Base-by-base conservation (phyloP, 92 coral and sea anemone species). In the Zoanthus solanderi region DNA sequence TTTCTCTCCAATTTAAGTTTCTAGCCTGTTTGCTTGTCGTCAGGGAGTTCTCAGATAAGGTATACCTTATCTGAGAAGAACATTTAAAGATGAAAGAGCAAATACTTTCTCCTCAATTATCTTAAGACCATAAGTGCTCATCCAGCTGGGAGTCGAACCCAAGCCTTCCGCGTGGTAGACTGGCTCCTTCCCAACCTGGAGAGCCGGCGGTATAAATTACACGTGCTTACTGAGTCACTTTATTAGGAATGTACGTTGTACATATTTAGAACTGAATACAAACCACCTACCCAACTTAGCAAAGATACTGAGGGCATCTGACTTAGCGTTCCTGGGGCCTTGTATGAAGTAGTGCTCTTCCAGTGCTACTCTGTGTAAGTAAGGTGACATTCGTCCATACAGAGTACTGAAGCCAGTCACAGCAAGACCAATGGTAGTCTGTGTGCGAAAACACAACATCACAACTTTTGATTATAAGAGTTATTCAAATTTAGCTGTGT, bases 341-440 rank as follows among this genome's bases (percentile, higher is more conserved):
- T 89, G 94, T 14, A 94, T 47, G 13, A 94, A 90, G 83, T 94
- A 94, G 83, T 94, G 95, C 58, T 94, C 98, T 73, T 92, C 98
- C 15, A 94, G 91, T 5, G 91, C 89, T n/a, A 92, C 81, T 65
- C 92, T 80, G 53, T 90, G 94, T 78, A 94, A 18, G 83, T 92
- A 94, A 52, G 98, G 98, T 92, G 90, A 86, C 88, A 90, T 74
- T 13, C 93, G 93, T 30, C 98, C 98, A 87, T 85, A 90, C 48
- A 94, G 84, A 54, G 95, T 88, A 53, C 90, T 90, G 87, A 94
- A 94, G 54, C 98, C 98, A 88, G 92, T 83, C 47, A 94, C n/a
- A 11, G 94, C 94, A 72, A 84, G 76, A 34, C 92, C 98, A 28
- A 92, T 90, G 53, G 89, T 78, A 34, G 90, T 91, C 96, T 94